Base-by-base conservation (phyloP, 1,140 invertebrate genomes). In the Parasteatoda tepidariorum region DNA sequence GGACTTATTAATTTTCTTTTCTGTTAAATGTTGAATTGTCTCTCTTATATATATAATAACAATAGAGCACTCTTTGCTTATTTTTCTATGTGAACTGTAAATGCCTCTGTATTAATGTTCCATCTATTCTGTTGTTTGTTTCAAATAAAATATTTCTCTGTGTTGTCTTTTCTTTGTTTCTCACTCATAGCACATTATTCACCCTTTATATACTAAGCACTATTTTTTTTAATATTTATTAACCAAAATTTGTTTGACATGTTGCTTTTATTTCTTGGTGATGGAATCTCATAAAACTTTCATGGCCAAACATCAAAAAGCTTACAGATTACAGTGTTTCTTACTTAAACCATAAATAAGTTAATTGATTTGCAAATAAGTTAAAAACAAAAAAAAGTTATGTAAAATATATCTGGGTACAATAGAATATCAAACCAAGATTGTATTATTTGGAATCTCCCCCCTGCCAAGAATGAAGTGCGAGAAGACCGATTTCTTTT, bases 81-180 rank as follows among this genome's bases (percentile, higher is more conserved):
- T 48, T 48, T 38, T 67, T 24, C 67, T 66, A 13, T 57, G 48
- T 79, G 62, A 13, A 81, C 15, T 81, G 54, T 48, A 28, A 41
- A 30, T 70, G 22, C 67, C 28, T 81, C 54, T 81, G 78, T 81
- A 81, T 41, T 71, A 67, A 78, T 24, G n/a, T 67, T 66, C 28
- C 55, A 41, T 81, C 33, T 81, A 54, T 68, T 26, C 70, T 5
- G 41, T 79, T 55, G 3, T 57, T 28, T 81, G 64, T 62, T 79
- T 38, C 70, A 70, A 81, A 68, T 59, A 81, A 75, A 81, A 71
- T 71, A 61, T 70, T 79, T 81, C 78, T 81, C 24, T 70, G 28
- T 28, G 22, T 64, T 71, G 66, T 70, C 55, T 81, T 38, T 81
- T 81, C 66, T 81, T 81, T 81, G 66, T 78, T 78, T 18, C 26